These are phyloP conservation scores for Bombus turneri DNA, from an alignment of 1,140 invertebrate genomes.

Conservation along the genomic window DNA sequence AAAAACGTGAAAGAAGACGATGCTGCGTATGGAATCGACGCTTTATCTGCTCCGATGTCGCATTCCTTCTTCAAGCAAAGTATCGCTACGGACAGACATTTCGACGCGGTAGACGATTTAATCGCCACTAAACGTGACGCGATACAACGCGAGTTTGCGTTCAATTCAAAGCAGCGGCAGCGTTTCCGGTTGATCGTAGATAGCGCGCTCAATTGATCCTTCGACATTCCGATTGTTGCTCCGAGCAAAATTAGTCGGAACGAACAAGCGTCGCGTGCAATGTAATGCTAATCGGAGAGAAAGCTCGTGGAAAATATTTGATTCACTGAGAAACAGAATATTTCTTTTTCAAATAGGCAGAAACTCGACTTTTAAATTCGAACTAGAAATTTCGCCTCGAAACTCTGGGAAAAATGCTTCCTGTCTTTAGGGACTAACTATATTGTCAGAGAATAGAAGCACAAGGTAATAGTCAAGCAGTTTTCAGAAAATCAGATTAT, in stretches of 20 bases:
- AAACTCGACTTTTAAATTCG: too few species aligned
- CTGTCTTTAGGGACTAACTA: too few species aligned
- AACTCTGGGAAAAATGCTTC: too few species aligned
- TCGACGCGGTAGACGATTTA: slow-evolving; percentile 6
- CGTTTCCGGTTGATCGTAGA: slow-evolving; percentile 4
- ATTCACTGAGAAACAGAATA: too few species aligned
- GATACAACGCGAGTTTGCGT: background rate
- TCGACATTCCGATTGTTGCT: background rate
- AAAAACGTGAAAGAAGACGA: background rate
- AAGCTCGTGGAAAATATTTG: background rate
- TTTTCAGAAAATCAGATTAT: too few species aligned
- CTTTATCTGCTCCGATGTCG: background rate
- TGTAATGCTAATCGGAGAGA: too few species aligned
- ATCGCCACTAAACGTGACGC: slow-evolving; percentile 10
- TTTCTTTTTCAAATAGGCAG: accelerated
- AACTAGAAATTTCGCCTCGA: too few species aligned
- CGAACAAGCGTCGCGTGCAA: background rate
- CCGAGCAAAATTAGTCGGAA: background rate
- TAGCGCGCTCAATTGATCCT: slow-evolving; percentile 7
- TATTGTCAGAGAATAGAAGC: too few species aligned
- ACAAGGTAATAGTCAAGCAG: accelerated
- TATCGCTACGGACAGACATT: background rate
- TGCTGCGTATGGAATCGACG: background rate
- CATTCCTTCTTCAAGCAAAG: slow-evolving; percentile 7
- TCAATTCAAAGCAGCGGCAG: background rate